These are phyloP conservation scores for Vollenhovia emeryi DNA, from an alignment of 1,140 invertebrate species.

Conservation along the genomic window DNA sequence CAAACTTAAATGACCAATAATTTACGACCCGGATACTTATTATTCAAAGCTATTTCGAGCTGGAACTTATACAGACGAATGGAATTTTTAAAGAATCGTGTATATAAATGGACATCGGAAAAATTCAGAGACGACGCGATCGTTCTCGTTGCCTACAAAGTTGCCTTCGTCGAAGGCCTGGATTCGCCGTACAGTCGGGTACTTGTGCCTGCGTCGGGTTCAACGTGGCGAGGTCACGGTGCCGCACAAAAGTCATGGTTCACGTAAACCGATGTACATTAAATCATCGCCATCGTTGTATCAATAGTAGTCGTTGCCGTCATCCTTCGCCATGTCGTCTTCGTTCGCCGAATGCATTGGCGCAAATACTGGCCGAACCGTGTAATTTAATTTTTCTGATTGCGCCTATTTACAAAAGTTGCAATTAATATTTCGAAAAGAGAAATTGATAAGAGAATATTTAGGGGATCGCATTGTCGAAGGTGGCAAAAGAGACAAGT, in stretches of 20 bases:
- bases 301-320: constrained; percentile 40
- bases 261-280: constrained; percentile 74
- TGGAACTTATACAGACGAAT: background rate
- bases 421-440: background rate
- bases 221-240: constrained; percentile 65
- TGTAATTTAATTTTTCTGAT: background rate
- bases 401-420: background rate
- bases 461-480: background rate
- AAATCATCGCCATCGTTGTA: constrained; percentile 68
- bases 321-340: constrained; percentile 8
- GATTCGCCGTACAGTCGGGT: constrained; percentile 45
- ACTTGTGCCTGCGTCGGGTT: constrained; percentile 44
- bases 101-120: background rate
- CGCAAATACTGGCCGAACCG: background rate
- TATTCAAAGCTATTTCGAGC: background rate
- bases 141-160: constrained; percentile 27
- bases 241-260: constrained; percentile 77
- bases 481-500: background rate
- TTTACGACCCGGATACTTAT: background rate
- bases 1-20: constrained; percentile 6
- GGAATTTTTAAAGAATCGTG: background rate
- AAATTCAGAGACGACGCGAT: constrained; percentile 22
- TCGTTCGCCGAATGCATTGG: background rate
- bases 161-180: constrained; percentile 22
- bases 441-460: background rate